Evolutionary conservation across 2,113 vertebrate species (phyloP), one percentile per base, ranked within the genome.

Genomic region (Camelus bactrianus): DNA sequence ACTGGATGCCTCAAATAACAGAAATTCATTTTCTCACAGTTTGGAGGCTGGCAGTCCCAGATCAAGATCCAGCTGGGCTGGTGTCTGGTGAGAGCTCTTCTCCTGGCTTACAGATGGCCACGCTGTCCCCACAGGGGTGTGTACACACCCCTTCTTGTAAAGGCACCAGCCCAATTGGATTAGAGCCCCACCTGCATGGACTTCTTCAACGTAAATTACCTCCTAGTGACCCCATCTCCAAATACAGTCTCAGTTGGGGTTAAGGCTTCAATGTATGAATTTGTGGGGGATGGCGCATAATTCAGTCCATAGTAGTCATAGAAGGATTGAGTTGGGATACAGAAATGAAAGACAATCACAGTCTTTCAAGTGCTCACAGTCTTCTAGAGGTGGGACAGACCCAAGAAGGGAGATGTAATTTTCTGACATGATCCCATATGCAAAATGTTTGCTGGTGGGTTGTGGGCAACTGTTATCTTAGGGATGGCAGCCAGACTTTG

Each of bases 101-200:
- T 20, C 15, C 17, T 22, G 65, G 16, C n/a, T 56, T 42, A 16
- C 9, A 30, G 10, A 38, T 13, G 26, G 16, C 65, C 26, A 38
- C 15, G 42, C 0, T 14, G n/a, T 64, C 46, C 42, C 76, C 32
- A 19, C 10, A 13, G 7, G 3, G 58, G 56, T 64, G 10, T 64
- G 14, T 13, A 24, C 6, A 75, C 14, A 30, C 14, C 15, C 76
- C 46, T 52, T 52, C 60, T 89, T 48, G 60, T 11, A 62, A 50
- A 24, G 42, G 10, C 6, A 20, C 16, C 6, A 4, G 3, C 52
- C 7, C 6, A 77, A 10, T 20, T 1, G 3, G 16, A 20, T 35
- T 65, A 89, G 16, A 12, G 42, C 24, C 15, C 58, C 30, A 62
- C 24, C 24, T 32, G 28, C 48, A 38, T 30, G 32, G 46, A 22